Evolutionary conservation across 2,113 vertebrate genomes (phyloP), one percentile per base, ranked within the genome.

Genomic region (Romanogobio albipinnatus): DNA sequence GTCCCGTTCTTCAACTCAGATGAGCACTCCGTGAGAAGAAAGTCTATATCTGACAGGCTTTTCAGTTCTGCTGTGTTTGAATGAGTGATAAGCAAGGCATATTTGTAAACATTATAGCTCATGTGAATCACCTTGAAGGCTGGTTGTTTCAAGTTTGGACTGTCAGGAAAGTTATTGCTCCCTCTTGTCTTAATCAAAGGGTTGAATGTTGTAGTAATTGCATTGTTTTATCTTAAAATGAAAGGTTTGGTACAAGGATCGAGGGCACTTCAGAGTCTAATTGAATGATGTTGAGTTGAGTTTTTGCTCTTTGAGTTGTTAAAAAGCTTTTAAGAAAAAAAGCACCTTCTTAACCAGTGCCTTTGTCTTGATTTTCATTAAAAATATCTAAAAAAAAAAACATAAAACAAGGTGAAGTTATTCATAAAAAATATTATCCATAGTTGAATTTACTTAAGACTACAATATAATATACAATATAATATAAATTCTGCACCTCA

Each of bases 141-240:
- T 5, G 47, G 24, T 29, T 51, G 47, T 26, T 75, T 51, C 43
- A 79, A 45, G 68, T 77, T 77, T 74, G 26, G 1, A 33, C 4
- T 71, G 53, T 33, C 8, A 49, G 64, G 43, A 83, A 83, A 66
- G 68, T 73, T 36, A 10, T 29, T 13, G 76, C 61, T 29, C 22
- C 6, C 22, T 70, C 19, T 17, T 24, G 45, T 58, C 9, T 87
- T 76, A 71, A 77, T 36, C 82, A 71, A 84, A 85, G 11, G 59
- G n/a, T 33, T 87, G 84, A 86, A 84, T 87, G 86, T 62, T 76
- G 33, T 87, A 17, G 76, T 83, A 87, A 87, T 87, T 87, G 68
- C 56, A 14, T 15, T 61, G 43, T 47, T 62, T 75, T 79, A 82
- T 14, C 53, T 78, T 78, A 49, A 77, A 78, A 76, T 77, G 2